Conservation (phyloP, 1,140 invertebrate genomes). For the Drosophila virilis region DNA sequence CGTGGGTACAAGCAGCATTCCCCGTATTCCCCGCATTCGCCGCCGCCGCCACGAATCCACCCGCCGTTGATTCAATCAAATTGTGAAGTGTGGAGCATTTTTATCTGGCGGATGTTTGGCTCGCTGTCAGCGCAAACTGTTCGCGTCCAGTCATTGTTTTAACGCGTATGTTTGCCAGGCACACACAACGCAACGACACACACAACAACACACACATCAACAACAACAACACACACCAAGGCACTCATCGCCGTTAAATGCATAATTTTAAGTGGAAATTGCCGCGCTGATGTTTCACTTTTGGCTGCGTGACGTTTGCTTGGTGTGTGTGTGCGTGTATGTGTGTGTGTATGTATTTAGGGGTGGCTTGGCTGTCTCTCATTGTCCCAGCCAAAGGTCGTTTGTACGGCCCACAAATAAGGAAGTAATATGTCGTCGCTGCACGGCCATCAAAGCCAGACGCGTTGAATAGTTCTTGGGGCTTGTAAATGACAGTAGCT, state of each 20-base stretch:
- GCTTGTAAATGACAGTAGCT: constrained; percentile 32
- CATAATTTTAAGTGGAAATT: constrained; percentile 46
- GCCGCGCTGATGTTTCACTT: constrained; percentile 62
- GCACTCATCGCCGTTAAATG: constrained; percentile 23
- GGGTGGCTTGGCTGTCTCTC: constrained; percentile 4
- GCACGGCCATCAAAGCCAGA: constrained; percentile 67
- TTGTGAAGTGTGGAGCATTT: constrained; percentile 62
- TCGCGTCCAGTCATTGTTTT: constrained; percentile 75
- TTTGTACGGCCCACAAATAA: constrained; percentile 71
- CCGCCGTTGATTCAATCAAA: constrained; percentile 70
- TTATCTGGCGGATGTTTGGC: constrained; percentile 79
- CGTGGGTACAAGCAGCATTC: constrained; percentile 1
- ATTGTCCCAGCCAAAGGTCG: constrained; percentile 56
- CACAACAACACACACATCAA: constrained; percentile 15
- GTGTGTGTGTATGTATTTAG: constrained; percentile 1
- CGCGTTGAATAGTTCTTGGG: constrained; percentile 44
- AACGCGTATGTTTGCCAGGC: constrained; percentile 59
- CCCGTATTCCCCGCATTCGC: background rate
- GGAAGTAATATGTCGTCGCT: constrained; percentile 79
- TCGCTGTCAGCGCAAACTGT: constrained; percentile 74
- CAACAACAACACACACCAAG: background rate
- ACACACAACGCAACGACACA: constrained; percentile 22
- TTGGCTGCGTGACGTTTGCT: constrained; percentile 44
- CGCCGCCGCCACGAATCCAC: background rate
- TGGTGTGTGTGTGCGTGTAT: constrained; percentile 2